Conservation (phyloP, 1,140 invertebrate genomes). For the Brachionus plicatilis region DNA sequence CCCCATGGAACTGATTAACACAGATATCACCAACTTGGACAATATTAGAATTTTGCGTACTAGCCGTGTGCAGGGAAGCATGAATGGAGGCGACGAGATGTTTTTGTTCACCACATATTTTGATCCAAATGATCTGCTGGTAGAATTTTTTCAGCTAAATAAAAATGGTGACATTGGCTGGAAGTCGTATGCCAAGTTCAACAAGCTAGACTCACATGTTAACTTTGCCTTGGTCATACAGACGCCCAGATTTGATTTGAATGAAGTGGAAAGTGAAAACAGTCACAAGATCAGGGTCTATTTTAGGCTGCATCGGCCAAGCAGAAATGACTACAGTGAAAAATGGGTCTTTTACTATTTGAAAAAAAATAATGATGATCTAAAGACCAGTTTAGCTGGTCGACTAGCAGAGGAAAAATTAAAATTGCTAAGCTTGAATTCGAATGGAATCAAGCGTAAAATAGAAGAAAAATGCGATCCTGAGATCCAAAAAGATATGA, state of each 20-base stretch:
- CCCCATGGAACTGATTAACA: neutral
- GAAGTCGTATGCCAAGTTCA: neutral
- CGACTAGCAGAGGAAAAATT: neutral
- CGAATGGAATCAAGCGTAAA: neutral
- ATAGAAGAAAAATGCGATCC: neutral
- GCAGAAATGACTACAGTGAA: neutral
- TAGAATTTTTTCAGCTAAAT: conserved; percentile 8
- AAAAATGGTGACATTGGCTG: neutral
- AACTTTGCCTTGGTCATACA: neutral
- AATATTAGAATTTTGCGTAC: neutral
- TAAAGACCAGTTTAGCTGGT: neutral
- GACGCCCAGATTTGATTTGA: neutral
- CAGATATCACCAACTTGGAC: neutral
- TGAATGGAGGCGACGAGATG: neutral
- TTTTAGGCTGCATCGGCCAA: neutral
- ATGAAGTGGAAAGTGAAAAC: neutral
- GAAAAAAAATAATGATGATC: neutral
- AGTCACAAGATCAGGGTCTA: neutral
- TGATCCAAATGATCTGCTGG: neutral
- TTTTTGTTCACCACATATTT: neutral
- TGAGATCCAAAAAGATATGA: neutral
- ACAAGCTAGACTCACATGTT: neutral
- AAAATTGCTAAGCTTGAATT: neutral
- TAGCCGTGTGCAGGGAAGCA: neutral
- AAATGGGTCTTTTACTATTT: neutral